A percentile compares a stretch with the other conserved stretches of the same genome.
These are phyloP conservation scores for Xiphophorus maculatus DNA, from an alignment of 2,113 vertebrate genomes.

Conservation along the genomic window DNA sequence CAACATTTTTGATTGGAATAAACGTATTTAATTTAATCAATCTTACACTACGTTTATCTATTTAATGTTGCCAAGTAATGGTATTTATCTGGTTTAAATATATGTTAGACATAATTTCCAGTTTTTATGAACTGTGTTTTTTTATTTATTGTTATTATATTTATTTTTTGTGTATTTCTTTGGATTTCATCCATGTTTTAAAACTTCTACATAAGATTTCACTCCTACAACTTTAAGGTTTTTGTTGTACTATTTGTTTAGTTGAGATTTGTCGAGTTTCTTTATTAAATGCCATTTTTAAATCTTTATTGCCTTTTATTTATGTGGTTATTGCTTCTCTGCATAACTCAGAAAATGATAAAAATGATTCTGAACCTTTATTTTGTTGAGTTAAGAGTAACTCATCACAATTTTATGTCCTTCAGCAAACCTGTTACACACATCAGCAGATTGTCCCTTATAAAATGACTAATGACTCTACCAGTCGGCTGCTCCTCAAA, in stretches of 20 bases:
- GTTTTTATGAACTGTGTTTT: neutral
- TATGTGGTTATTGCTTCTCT: neutral
- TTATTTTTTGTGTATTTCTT: neutral
- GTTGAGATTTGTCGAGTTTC: neutral
- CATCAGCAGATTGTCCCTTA: slow-evolving; percentile 10
- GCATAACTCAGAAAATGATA: too few relatives aligned
- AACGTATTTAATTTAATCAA: neutral
- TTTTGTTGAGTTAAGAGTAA: neutral
- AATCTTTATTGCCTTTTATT: neutral
- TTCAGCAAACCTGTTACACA: neutral
- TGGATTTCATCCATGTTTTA: too few relatives aligned
- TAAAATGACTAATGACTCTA: slow-evolving; percentile 62
- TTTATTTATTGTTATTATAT: neutral
- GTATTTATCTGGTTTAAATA: too few relatives aligned
- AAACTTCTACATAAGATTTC: too few relatives aligned
- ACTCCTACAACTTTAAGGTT: neutral
- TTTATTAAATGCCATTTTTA: neutral
- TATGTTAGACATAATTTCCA: too few relatives aligned
- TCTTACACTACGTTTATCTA: too few relatives aligned
- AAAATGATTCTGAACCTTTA: too few relatives aligned
- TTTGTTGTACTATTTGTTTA: too few relatives aligned
- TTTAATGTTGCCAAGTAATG: too few relatives aligned
- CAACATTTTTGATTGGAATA: neutral
- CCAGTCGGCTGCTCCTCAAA: slow-evolving; percentile 44
- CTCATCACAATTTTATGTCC: neutral